A percentile compares a stretch with the other conserved stretches of the same genome.
Evolutionary conservation across 2,797 vertebrate species (phyloP).

Genomic region (Choloepus didactylus): DNA sequence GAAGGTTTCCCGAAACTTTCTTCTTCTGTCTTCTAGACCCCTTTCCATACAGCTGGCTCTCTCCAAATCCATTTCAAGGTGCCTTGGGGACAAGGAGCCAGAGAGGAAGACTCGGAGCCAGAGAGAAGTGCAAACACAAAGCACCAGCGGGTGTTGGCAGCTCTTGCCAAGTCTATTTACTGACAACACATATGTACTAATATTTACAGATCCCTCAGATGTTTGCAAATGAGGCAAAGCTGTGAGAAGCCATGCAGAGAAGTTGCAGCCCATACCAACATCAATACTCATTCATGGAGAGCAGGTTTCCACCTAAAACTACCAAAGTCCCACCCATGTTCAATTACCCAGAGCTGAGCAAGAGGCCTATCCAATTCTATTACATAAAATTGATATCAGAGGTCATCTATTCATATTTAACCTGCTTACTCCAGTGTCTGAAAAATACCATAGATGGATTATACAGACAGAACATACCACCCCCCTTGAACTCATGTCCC

Average conservation of each 20-base stretch:
- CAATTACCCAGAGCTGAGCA: neutral
- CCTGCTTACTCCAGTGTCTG: neutral
- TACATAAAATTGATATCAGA: neutral
- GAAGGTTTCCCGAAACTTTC: neutral
- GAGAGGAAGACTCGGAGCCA: neutral
- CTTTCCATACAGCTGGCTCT: neutral
- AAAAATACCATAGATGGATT: neutral
- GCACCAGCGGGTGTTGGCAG: neutral
- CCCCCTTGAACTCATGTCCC: neutral
- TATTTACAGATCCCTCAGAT: neutral
- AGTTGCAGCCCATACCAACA: neutral
- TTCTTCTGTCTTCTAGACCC: neutral
- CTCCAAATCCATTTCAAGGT: neutral
- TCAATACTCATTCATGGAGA: neutral
- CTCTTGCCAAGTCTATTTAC: neutral
- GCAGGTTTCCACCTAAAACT: neutral
- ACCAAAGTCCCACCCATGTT: neutral
- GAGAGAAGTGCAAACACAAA: neutral
- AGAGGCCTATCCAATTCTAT: neutral
- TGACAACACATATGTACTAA: slow-evolving; percentile 40
- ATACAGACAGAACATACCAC: neutral
- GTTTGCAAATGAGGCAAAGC: slow-evolving; percentile 53
- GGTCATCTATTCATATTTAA: neutral
- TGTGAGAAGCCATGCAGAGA: neutral
- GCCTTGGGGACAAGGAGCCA: neutral